These are phyloP conservation scores for Anthopleura sola DNA, from an alignment of 64 coral and sea anemone species.

Conservation along the genomic window DNA sequence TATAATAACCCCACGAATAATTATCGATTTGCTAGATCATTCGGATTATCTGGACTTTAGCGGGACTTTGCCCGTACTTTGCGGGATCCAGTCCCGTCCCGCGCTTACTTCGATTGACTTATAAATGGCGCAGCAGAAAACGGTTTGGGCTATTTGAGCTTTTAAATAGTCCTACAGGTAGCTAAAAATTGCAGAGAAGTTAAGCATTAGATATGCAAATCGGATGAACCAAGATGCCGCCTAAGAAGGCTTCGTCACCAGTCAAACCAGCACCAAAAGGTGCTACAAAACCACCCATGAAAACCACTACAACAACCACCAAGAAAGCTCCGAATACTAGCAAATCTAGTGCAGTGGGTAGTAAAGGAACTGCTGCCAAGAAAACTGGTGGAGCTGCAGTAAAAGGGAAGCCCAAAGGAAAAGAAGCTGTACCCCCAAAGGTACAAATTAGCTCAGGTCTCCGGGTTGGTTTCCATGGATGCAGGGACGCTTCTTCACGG, in stretches of 20 bases:
- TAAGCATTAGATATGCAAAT: background rate
- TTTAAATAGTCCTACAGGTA: background rate
- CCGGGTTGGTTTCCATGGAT: constrained; percentile 6
- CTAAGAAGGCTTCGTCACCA: constrained; percentile 60
- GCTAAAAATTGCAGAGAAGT: no score
- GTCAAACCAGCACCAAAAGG: constrained; percentile 45
- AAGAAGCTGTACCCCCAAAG: constrained; percentile 27
- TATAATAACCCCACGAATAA: background rate
- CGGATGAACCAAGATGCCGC: constrained; percentile 48
- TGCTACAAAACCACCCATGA: constrained; percentile 22
- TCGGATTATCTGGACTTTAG: constrained; percentile 7
- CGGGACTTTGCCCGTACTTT: background rate
- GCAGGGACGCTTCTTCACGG: background rate
- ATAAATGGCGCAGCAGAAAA: background rate
- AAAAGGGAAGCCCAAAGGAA: constrained; percentile 63
- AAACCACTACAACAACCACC: background rate
- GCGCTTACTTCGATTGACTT: no score
- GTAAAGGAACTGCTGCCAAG: constrained; percentile 20
- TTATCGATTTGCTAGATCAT: background rate
- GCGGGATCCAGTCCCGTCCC: background rate
- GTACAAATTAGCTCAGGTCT: background rate
- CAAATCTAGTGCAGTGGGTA: constrained; percentile 34
- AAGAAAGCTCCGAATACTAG: constrained; percentile 29
- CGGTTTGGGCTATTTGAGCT: background rate
- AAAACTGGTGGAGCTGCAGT: constrained; percentile 39